phyloP scores from a whole-genome alignment of 2,888 invertebrate genomes.

The Poecilobothrus nobilitatus region DNA sequence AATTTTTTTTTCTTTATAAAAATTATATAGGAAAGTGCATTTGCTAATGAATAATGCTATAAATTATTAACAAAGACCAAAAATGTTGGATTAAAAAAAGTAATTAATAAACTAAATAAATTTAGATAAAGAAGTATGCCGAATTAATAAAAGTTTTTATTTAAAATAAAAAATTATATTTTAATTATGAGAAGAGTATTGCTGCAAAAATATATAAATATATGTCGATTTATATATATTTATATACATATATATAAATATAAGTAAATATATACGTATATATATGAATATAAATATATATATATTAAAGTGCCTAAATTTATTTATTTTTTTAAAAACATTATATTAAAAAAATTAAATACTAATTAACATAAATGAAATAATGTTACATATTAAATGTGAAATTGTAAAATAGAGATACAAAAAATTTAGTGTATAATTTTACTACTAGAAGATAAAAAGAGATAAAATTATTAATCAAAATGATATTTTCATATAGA shows the following conservation, averaged over 20 bases:
- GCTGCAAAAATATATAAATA: not conserved
- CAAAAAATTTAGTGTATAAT: not conserved
- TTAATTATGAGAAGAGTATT: not conserved
- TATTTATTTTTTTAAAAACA: not conserved
- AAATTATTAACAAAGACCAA: not conserved
- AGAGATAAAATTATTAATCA: not conserved
- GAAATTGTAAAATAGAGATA: not conserved
- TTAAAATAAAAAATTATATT: not conserved
- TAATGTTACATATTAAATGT: not conserved
- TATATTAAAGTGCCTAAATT: slow-evolving; percentile 6
- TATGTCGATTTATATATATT: not conserved
- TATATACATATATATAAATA: too few species aligned
- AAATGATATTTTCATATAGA: too few species aligned
- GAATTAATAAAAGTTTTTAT: not conserved
- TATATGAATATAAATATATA: not conserved
- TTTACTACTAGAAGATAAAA: not conserved
- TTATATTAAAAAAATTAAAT: not conserved
- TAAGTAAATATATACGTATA: too few species aligned
- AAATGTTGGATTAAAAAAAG: not conserved
- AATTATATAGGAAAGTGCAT: slow-evolving; percentile 2
- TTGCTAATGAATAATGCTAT: not conserved
- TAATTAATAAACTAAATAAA: not conserved
- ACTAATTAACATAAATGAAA: not conserved
- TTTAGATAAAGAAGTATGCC: not conserved
- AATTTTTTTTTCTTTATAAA: not conserved